phyloP scores from a whole-genome alignment of 2,888 invertebrate genomes.

The Callyntrura sp. region DNA sequence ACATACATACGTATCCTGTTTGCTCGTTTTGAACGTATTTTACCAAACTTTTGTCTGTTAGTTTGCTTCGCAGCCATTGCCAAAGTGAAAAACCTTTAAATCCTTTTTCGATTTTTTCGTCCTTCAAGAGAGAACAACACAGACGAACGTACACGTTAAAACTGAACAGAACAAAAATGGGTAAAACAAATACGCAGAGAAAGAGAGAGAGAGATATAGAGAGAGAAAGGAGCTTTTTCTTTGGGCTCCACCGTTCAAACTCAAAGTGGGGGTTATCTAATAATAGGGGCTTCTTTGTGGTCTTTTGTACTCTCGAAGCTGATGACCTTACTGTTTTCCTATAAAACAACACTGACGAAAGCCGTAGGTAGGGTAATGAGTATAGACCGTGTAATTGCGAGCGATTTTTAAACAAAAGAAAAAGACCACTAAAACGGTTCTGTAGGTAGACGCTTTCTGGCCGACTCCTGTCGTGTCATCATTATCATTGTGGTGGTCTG shows the following conservation, averaged over 20 bases:
- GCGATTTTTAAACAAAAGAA: constrained; percentile 59
- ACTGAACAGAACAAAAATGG: constrained; percentile 5
- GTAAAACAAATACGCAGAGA: constrained; percentile 11
- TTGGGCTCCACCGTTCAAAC: neutral
- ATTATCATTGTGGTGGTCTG: constrained; percentile 37
- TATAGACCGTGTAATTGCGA: constrained; percentile 59
- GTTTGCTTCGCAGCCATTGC: neutral
- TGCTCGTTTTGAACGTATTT: constrained; percentile 23
- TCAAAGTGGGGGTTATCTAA: constrained; percentile 39
- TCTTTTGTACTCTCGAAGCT: constrained; percentile 51
- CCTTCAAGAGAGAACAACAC: constrained; percentile 15
- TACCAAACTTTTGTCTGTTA: constrained; percentile 9
- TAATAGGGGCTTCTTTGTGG: neutral
- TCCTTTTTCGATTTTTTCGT: constrained; percentile 17
- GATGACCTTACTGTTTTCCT: constrained; percentile 34
- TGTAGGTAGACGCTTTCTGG: neutral
- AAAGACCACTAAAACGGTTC: constrained; percentile 14
- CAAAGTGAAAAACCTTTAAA: constrained; percentile 45
- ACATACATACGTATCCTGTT: neutral
- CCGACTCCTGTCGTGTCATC: constrained; percentile 28
- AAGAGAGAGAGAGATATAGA: neutral
- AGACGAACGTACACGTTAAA: neutral
- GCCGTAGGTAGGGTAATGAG: constrained; percentile 9
- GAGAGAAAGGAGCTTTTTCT: neutral
- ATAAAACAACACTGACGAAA: neutral